Percentiles rank a stretch among this genome's conserved stretches.
phyloP scores from a whole-genome alignment of 1,140 invertebrate genomes.

The Dreissena polymorpha region DNA sequence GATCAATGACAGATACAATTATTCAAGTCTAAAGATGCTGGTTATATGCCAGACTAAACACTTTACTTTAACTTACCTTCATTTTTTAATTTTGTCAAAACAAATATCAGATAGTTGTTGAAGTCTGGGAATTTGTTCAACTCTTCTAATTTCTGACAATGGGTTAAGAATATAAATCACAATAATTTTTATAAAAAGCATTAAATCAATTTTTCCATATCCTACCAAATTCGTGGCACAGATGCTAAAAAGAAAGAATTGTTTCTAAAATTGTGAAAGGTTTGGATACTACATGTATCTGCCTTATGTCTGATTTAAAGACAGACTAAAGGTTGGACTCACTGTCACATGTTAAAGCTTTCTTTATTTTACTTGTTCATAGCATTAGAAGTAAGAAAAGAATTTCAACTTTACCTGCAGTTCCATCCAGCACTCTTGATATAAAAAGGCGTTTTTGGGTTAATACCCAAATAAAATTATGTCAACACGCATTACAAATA shows the following conservation, averaged over 20 bases:
- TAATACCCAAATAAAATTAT: no score
- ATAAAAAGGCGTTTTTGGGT: no score
- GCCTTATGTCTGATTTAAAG: no score
- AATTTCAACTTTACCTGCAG: no score
- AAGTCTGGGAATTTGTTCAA: conserved; percentile 99
- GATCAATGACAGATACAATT: neutral
- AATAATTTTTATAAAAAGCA: conserved; percentile 15
- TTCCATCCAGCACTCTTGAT: no score
- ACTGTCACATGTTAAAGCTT: no score
- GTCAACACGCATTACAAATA: no score
- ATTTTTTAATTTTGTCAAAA: conserved; percentile 95
- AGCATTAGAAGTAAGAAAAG: no score
- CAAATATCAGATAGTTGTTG: conserved; percentile 99
- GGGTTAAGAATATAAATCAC: conserved; percentile 53
- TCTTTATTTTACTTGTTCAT: no score
- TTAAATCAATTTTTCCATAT: neutral
- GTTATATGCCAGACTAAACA: neutral
- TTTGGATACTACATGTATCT: neutral
- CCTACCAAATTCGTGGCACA: neutral
- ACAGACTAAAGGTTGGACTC: no score
- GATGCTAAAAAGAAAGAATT: neutral
- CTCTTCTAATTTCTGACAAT: conserved; percentile 96
- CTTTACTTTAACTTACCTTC: conserved; percentile 85
- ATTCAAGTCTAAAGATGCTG: neutral
- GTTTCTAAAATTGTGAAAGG: neutral